Conservation (phyloP, 2,888 invertebrate genomes). For the Rhogogaster chlorosoma region DNA sequence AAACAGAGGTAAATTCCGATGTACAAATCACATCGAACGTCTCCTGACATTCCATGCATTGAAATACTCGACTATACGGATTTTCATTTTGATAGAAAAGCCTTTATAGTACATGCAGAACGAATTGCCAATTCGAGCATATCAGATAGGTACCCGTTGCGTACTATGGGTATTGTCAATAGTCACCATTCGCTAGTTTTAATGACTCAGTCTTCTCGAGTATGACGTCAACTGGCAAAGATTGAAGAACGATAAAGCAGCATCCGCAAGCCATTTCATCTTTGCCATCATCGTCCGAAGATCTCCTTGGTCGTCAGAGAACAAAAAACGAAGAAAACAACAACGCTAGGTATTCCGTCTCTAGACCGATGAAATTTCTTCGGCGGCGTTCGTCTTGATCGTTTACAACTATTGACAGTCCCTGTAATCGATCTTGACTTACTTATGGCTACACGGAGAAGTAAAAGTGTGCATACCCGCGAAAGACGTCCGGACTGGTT, state of each 20-base stretch:
- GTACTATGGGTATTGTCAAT: background rate
- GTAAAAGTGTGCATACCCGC: background rate
- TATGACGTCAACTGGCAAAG: constrained; percentile 8
- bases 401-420: background rate
- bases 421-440: background rate
- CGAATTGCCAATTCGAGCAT: background rate
- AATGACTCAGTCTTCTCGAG: background rate
- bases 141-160: background rate
- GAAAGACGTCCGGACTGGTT: background rate
- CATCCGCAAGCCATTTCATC: background rate
- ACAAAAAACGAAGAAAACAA: background rate
- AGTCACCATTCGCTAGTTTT: background rate
- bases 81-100: background rate
- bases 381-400: background rate
- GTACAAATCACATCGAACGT: constrained; percentile 28
- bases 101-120: background rate
- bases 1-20: constrained; percentile 42
- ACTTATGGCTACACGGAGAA: background rate
- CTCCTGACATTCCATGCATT: background rate
- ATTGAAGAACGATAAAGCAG: background rate
- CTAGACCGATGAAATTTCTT: background rate
- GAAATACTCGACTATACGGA: background rate
- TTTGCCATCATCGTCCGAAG: background rate
- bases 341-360: background rate
- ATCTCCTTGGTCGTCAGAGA: background rate